Evolutionary conservation across 2,888 invertebrate genomes (phyloP), one percentile per base, ranked within the genome.

Genomic region (Drosophila macrothrix): DNA sequence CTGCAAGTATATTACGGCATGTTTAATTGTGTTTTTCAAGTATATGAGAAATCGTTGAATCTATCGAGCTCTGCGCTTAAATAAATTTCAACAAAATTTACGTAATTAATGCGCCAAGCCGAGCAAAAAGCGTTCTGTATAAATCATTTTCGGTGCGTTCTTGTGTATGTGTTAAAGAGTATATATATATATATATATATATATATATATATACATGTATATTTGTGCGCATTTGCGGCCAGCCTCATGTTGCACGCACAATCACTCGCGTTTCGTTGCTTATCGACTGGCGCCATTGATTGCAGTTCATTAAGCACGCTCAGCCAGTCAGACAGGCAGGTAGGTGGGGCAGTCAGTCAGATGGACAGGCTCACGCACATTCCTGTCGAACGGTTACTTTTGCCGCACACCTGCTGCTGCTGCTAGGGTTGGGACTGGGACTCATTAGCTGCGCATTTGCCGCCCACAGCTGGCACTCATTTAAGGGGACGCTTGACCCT

Each of bases 251-350:
- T 90, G 89, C 90, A 88, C 74, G 81, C 87, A 83, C 84, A 78
- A 78, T 84, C 80, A 72, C 83, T 64, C 72, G 85, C 83, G 78
- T 84, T 82, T 83, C 74, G 74, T 73, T 84, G 73, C 88, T 88
- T 87, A 86, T 85, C 85, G 85, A 85, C 85, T 82, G 83, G 59
- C 73, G 70, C 82, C 86, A 88, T 86, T 90, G 87, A 87, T 87
- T 87, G 90, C 82, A 90, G 87, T 88, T 87, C 90, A 90, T 86
- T 90, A 86, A 90, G 85, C 86, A 90, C 81, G 86, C 75, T 68
- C 86, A 39, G 58, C 39, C 67, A 66, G 49, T 43, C 37, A n/a
- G 19, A 28, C 37, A 28, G 22, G 7, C 14, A 5, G 16, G 46
- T 4, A 16, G 22, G 25, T 14, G 53, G 39, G 33, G 6, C 53